phyloP scores from a whole-genome alignment of 2,797 vertebrate genomes.

The Lerista edwardsae region DNA sequence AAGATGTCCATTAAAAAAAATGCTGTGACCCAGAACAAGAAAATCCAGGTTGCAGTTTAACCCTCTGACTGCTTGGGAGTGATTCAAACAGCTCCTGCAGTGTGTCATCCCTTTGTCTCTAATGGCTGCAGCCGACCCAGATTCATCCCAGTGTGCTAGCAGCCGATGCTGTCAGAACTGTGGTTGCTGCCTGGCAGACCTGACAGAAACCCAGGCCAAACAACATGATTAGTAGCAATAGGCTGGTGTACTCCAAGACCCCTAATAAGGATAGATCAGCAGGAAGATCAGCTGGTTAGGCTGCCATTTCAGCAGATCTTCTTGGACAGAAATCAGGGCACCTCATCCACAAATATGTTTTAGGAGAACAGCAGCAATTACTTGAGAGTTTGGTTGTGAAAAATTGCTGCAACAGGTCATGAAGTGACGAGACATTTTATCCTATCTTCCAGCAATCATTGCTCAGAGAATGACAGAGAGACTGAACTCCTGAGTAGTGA shows the following conservation, averaged over 20 bases:
- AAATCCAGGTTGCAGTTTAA: not conserved
- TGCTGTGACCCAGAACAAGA: not conserved
- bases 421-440: slow-evolving; percentile 12
- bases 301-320: not conserved
- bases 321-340: not conserved
- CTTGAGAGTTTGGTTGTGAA: not conserved
- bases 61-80: not conserved
- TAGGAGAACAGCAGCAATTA: not conserved
- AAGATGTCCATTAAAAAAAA: not conserved
- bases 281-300: not conserved
- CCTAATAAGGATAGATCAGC: not conserved
- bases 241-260: not conserved
- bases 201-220: not conserved
- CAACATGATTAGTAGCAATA: not conserved
- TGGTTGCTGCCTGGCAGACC: not conserved
- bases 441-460: slow-evolving; percentile 1
- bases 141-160: not conserved
- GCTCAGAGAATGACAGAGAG: slow-evolving; percentile 5
- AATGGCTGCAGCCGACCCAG: slow-evolving; percentile 4
- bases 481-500: slow-evolving; percentile 12
- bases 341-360: not conserved
- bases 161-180: not conserved
- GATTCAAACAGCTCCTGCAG: not conserved
- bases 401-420: not conserved
- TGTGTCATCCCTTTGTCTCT: not conserved